These are phyloP conservation scores for Ormyrus nitidulus DNA, from an alignment of 2,888 invertebrate species.

Conservation along the genomic window DNA sequence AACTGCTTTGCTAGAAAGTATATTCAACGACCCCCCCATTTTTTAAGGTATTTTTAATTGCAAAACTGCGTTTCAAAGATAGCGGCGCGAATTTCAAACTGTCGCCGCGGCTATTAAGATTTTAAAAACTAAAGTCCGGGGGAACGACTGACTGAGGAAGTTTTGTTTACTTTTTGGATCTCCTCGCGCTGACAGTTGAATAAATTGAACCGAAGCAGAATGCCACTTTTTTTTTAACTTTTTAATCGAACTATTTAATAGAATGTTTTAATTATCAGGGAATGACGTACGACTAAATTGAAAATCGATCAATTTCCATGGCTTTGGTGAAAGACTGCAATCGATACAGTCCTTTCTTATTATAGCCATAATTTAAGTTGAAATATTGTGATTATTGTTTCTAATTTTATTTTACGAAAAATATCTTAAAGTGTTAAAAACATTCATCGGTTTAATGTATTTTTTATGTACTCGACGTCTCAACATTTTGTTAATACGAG, in stretches of 20 bases:
- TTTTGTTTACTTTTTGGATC: background rate
- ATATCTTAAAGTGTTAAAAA: no score
- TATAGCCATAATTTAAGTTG: no score
- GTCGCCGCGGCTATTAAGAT: background rate
- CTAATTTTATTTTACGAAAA: no score
- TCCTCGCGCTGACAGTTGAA: background rate
- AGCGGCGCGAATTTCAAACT: background rate
- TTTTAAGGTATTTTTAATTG: background rate
- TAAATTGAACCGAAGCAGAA: background rate
- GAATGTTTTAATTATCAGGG: background rate
- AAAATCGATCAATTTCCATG: background rate
- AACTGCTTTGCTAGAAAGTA: background rate
- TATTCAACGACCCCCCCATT: background rate
- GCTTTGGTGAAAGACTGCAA: no score
- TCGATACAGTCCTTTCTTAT: no score
- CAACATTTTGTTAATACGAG: no score
- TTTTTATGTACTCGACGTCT: no score
- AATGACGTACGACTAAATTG: background rate
- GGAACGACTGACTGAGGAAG: no score
- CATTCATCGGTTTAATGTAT: no score
- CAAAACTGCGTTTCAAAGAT: background rate
- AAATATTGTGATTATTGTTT: no score
- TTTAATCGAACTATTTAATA: conserved; percentile 1
- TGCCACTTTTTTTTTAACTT: background rate
- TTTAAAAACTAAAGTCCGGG: background rate